Evolutionary conservation across 2,113 vertebrate genomes (phyloP), one percentile per base, ranked within the genome.

Genomic region (Trematomus loennbergii): DNA sequence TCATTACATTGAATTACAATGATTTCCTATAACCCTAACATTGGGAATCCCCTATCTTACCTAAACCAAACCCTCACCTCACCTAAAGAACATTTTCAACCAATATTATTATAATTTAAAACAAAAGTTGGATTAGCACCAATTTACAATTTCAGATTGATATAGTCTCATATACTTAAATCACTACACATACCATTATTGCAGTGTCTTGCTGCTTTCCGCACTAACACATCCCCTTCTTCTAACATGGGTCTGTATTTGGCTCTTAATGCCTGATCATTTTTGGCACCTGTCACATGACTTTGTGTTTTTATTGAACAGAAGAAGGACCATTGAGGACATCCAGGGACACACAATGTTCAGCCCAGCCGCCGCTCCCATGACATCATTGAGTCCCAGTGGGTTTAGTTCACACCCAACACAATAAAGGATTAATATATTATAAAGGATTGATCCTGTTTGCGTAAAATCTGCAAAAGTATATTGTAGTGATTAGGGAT

Each of bases 351-450:
- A 53, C 63, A 78, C 66, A 72, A 15, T 54, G 65, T 78, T 87
- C 62, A 79, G 53, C 50, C 46, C 53, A 59, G 57, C 73, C 75
- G 54, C 72, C 78, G 64, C 92, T 85, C 88, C 85, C 74, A 86
- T 92, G 78, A 91, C 89, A 86, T 92, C 82, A 94, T 81, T 64
- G 36, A 75, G 12, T 82, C 82, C 61, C 54, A 67, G 13, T 53
- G 69, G 50, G 46, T 48, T 60, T 58, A 62, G 33, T 75, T 87
- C 68, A 81, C 84, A 78, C 79, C 78, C 62, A 74, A 85, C 63
- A 60, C 73, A 89, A 68, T 59, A 22, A 46, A 36, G 64, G 22
- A 84, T 75, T 79, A 81, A 82, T 72, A 57, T 12, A 75, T 58
- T 50, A 48, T 66, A 61, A 83, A 12, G 25, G 59, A 64, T 69